Conservation (phyloP, 2,888 invertebrate genomes). For the Norana najaformis region DNA sequence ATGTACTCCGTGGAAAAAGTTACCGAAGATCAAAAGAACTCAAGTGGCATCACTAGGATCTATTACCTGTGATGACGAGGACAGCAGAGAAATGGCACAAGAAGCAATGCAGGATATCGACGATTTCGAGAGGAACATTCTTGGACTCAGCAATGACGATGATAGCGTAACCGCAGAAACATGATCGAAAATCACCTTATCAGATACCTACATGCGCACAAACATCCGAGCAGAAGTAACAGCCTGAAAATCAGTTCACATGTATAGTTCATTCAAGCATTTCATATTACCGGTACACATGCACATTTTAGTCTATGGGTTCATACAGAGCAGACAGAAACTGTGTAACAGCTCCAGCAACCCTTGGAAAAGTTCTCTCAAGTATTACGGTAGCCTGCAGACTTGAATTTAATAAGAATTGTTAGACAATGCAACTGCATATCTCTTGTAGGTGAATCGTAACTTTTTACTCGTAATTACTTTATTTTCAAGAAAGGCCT, state of each 20-base stretch:
- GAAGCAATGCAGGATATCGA: conserved; percentile 4
- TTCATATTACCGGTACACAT: not conserved
- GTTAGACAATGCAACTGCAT: not conserved
- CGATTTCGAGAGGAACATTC: conserved; percentile 10
- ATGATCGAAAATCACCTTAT: not conserved
- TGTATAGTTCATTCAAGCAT: not conserved
- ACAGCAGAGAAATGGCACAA: not conserved
- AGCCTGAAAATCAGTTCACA: not conserved
- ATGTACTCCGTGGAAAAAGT: conserved; percentile 9
- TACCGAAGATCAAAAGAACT: not conserved
- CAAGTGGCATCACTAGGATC: not conserved
- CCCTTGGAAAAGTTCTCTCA: not conserved
- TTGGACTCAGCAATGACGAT: not conserved
- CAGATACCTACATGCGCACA: not conserved
- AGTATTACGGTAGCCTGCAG: not conserved
- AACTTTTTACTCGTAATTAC: too few species aligned
- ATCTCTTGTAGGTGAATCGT: too few species aligned
- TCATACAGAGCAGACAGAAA: not conserved
- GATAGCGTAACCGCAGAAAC: not conserved
- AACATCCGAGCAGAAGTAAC: not conserved
- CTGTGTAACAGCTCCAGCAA: not conserved
- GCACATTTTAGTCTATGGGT: not conserved
- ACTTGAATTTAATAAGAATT: not conserved
- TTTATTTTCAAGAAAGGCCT: not conserved
- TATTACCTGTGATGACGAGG: not conserved